Base-by-base conservation (phyloP, 1,140 invertebrate species). In the Cardiocondyla obscurior region DNA sequence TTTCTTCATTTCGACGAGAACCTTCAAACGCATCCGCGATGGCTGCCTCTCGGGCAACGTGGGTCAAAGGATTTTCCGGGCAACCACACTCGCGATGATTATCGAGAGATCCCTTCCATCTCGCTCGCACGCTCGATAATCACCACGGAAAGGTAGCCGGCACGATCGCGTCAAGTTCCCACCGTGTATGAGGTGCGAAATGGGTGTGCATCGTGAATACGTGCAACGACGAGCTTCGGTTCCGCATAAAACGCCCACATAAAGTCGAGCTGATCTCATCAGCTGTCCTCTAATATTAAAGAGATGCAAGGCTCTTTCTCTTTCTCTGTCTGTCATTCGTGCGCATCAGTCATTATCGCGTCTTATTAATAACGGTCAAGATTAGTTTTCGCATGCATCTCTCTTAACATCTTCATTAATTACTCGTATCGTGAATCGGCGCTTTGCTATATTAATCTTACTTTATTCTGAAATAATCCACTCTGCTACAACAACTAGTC, bases 1-100 rank as follows among this genome's bases (percentile, higher is more conserved):
- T 42, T 69, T 39, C 25, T 77, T 2, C 39, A 84, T 84, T 55
- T 72, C 55, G 16, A 55, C 51, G 55, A 42, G 42, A 62, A n/a
- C 51, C 82, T 30, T 60, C 28, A 81, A 83, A 81, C 58, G 65
- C 49, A 73, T 72, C 62, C 64, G 39, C 73, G 44, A 28, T 14
- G 57, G 30, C 51, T 36, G 49, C 22, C 22, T 62, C 57, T 79
- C 57, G 51, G 33, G 12, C 22, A 36, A 39, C 51, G 53, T 49
- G 25, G 85, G 85, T 87, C 85, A 85, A 87, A 87, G 85, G 49
- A 87, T 87, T 88, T 85, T 81, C 60, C 87, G 58, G 28, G 57
- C 76, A 88, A 70, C 83, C 49, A 83, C 81, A 83, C 73, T 19
- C 44, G 16, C 74, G 65, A 85, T 85, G 79, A 87, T 86, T 85